Percentiles rank a stretch among this genome's conserved stretches.
These are phyloP conservation scores for Cephus cinctus DNA, from an alignment of 1,140 invertebrate genomes.

Conservation along the genomic window DNA sequence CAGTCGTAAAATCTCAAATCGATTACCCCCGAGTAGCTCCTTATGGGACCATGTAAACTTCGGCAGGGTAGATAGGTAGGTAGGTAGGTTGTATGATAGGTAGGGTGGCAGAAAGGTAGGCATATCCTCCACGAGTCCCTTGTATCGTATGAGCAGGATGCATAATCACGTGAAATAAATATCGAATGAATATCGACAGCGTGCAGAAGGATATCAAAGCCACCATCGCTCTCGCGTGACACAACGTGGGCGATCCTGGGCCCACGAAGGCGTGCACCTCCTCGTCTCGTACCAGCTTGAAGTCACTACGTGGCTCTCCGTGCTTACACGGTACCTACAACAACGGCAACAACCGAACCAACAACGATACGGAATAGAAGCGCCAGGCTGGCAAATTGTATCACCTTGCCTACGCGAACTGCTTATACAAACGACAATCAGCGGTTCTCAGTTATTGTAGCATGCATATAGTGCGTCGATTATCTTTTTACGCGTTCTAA, in stretches of 20 bases:
- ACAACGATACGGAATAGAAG: conserved; percentile 23
- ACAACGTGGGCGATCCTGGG: conserved; percentile 21
- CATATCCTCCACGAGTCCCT: conserved; percentile 3
- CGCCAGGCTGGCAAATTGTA: conserved; percentile 30
- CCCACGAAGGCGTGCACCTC: conserved; percentile 8
- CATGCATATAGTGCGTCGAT: no score
- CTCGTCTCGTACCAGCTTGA: no score
- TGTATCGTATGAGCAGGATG: conserved; percentile 3
- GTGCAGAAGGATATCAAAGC: conserved; percentile 7
- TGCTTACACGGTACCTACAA: no score
- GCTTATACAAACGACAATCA: conserved; percentile 24
- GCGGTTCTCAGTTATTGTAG: no score
- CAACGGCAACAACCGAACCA: no score
- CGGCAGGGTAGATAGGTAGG: no score
- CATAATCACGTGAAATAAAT: no score
- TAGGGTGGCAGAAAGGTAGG: no score
- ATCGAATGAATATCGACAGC: conserved; percentile 12
- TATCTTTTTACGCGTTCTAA: no score
- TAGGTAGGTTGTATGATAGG: no score
- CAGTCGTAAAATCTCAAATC: conserved; percentile 11
- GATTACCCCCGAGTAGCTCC: conserved; percentile 6
- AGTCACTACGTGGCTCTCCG: no score
- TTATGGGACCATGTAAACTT: no score
- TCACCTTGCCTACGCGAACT: conserved; percentile 30
- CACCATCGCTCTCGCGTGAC: conserved; percentile 22